Percentiles rank a stretch among this genome's conserved stretches.
Conservation (phyloP, 2,797 vertebrate species). For the Pipistrellus nathusii region DNA sequence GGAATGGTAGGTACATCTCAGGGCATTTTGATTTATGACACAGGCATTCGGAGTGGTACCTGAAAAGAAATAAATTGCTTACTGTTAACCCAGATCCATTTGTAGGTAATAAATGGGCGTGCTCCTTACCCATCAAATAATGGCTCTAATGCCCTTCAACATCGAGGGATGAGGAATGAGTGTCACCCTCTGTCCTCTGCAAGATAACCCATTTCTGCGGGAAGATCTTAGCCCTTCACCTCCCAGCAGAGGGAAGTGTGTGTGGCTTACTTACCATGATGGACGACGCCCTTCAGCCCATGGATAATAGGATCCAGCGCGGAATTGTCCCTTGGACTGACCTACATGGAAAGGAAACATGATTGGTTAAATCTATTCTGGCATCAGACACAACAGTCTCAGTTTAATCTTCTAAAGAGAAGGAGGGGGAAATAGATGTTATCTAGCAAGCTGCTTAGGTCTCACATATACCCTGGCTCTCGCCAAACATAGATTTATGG, state of each 20-base stretch:
- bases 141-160: conserved; percentile 81
- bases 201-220: conserved; percentile 80
- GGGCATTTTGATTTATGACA: conserved; percentile 84
- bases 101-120: conserved; percentile 84
- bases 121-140: conserved; percentile 86
- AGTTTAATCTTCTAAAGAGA: conserved; percentile 82
- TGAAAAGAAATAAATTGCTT: conserved; percentile 88
- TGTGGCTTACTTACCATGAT: conserved; percentile 94
- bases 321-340: conserved; percentile 95
- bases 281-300: conserved; percentile 96
- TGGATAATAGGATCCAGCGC: conserved; percentile 97
- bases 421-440: conserved; percentile 60
- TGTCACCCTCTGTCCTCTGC: conserved; percentile 68
- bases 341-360: conserved; percentile 90
- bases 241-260: conserved; percentile 74
- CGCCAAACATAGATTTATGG: conserved; percentile 75
- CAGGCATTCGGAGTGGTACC: conserved; percentile 78
- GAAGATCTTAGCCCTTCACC: conserved; percentile 74
- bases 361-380: conserved; percentile 87
- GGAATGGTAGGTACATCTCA: conserved; percentile 80
- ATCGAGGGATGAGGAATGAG: conserved; percentile 79
- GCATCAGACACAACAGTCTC: conserved; percentile 83
- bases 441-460: conserved; percentile 79
- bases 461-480: conserved; percentile 73
- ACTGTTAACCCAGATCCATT: conserved; percentile 84